Evolutionary conservation across 2,113 vertebrate species (phyloP).

Genomic region (Aythya baeri): DNA sequence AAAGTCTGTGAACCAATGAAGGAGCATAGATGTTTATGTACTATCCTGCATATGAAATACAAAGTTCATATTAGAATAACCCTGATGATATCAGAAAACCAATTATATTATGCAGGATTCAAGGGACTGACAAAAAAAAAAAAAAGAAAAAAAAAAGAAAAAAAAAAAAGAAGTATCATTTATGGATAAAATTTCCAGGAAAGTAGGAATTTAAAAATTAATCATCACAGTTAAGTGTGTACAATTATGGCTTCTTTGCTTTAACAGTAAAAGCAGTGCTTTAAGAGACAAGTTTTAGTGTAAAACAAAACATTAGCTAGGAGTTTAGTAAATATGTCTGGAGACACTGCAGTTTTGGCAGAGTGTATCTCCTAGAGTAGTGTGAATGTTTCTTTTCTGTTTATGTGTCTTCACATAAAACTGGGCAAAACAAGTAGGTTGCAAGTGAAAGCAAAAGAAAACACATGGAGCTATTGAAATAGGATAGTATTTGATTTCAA

Average conservation of each 20-base stretch:
- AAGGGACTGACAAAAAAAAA: background rate
- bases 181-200: background rate
- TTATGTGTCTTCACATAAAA: constrained; percentile 2
- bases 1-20: background rate
- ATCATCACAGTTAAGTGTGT: background rate
- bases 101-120: background rate
- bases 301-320: background rate
- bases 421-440: constrained; percentile 17
- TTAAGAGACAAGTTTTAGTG: background rate
- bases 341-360: constrained; percentile 45
- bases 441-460: constrained; percentile 28
- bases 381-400: constrained; percentile 23
- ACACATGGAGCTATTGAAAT: background rate
- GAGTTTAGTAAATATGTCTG: constrained; percentile 24
- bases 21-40: background rate
- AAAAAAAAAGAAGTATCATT: background rate
- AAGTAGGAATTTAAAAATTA: background rate
- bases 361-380: constrained; percentile 10
- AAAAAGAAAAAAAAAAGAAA: background rate
- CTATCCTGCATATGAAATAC: background rate
- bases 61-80: background rate
- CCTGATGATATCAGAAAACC: background rate
- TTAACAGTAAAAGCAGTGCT: constrained; percentile 5
- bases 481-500: background rate
- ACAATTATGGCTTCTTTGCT: background rate